Base-by-base conservation (phyloP, 2,888 invertebrate species). In the Pollenia griseotomentosa region DNA sequence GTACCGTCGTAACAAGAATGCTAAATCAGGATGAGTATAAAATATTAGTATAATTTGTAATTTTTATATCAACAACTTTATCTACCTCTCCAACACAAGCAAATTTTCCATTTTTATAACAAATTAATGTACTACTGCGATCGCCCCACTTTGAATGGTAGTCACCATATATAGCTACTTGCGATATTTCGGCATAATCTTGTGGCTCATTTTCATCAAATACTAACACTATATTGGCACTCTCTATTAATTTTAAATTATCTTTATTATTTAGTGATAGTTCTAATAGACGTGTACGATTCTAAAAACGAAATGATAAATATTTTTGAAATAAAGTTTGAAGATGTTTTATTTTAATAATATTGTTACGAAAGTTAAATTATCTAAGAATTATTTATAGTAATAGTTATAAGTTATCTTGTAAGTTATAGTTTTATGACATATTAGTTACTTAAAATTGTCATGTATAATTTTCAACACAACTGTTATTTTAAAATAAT, bases 61-160 rank as follows among this genome's bases (percentile, higher is more conserved):
- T 55, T 44, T 4, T n/a, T 2, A 19, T 33, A 10, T 19, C 9
- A 23, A 9, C 44, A 11, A 10, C 10, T 40, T 48, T 48, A 7
- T 65, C 16, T 92, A 95, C 95, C 91, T 95, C 95, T 89, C 94
- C 95, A 84, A 94, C 93, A 16, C 93, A 93, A 2, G 93, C 93
- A 46, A 93, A 90, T 59, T 93, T 91, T 9, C 95, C 95, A 91
- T 94, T 95, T 63, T 93, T 93, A 88, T 93, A 95, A 78, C 92
- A 90, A 5, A 95, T 90, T 23, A 94, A 89, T 8, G 92, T 92
- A 65, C 94, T 91, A 71, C 94, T 94, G 89, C 95, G 95, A 91
- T 96, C 96, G 57, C 94, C 94, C 95, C 95, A 96, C 46, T 94
- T 94, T 80, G 94, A 94, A 16, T 92, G 92, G 42, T 93, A 93